Conservation (phyloP, 2,113 vertebrate genomes). For the Struthio camelus region DNA sequence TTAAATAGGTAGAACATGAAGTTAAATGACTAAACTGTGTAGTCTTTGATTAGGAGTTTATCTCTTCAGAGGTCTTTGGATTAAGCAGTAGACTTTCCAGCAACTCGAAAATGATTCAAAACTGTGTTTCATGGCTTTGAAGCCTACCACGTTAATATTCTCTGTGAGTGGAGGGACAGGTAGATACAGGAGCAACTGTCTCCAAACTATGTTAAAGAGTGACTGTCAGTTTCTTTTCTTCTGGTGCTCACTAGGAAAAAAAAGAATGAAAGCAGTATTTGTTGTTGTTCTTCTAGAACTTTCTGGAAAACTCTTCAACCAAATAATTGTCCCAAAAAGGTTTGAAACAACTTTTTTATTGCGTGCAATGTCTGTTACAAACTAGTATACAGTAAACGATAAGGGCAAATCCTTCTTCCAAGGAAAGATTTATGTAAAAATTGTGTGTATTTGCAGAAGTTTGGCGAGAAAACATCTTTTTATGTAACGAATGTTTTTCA, state of each 20-base stretch:
- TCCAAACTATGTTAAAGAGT: not conserved
- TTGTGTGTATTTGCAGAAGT: accelerated
- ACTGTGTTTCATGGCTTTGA: not conserved
- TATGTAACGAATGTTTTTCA: not conserved
- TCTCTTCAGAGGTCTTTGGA: not conserved
- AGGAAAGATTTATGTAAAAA: not conserved
- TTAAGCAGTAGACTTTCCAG: not conserved
- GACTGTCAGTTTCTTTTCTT: not conserved
- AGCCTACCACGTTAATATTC: not conserved
- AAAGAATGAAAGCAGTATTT: not conserved
- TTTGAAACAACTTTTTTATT: accelerated
- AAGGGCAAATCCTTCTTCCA: accelerated
- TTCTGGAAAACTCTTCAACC: not conserved
- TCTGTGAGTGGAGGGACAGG: not conserved
- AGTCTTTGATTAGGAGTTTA: not conserved
- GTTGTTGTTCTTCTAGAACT: not conserved
- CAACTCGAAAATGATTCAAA: not conserved
- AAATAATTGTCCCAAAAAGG: not conserved
- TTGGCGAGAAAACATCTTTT: not conserved
- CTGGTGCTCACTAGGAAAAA: not conserved
- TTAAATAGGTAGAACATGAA: not conserved
- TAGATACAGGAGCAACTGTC: not conserved
- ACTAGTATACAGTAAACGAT: not conserved
- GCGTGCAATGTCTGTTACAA: not conserved
- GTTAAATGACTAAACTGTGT: not conserved